Evolutionary conservation across 2,113 vertebrate genomes (phyloP).

Genomic region (Pedionomus torquatus): DNA sequence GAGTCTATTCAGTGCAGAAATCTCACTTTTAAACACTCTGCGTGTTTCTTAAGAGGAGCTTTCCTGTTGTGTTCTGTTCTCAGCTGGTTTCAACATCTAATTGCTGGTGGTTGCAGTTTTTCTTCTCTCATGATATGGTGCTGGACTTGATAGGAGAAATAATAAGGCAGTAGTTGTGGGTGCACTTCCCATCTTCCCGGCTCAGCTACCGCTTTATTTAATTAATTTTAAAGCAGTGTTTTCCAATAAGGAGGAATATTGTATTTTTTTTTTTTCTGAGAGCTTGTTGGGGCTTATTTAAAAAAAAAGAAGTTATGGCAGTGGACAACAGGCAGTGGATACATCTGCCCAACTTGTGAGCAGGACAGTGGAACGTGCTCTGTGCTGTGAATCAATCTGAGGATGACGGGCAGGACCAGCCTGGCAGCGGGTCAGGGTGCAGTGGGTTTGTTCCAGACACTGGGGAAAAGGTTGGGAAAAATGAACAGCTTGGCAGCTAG

Average conservation of each 20-base stretch:
- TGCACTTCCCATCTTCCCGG: neutral
- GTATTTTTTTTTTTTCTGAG: conserved; percentile 23
- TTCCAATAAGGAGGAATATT: neutral
- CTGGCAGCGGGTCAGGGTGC: neutral
- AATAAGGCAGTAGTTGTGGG: neutral
- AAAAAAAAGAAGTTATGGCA: neutral
- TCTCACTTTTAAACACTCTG: no score
- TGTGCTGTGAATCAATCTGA: neutral
- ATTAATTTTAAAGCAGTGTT: neutral
- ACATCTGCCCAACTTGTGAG: conserved; percentile 8
- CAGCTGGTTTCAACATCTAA: no score
- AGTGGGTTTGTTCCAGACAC: neutral
- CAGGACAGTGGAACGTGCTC: neutral
- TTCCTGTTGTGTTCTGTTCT: no score
- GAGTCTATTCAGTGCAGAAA: neutral
- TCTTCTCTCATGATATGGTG: neutral
- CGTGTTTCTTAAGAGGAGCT: no score
- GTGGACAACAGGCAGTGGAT: neutral
- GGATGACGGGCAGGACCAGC: neutral
- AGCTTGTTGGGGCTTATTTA: neutral
- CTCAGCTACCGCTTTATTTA: neutral
- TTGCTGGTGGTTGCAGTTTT: neutral
- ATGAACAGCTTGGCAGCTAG: neutral
- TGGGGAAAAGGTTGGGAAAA: neutral
- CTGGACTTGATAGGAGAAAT: neutral